Percentiles rank a stretch among this genome's conserved stretches.
Conservation (phyloP, 2,113 vertebrate species). For the sheep (Ovis aries) region ARS-UI_Ramb_v3.0 NC_056066.1:57498001-57498500, state of each 20-base stretch:
- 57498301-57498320: conserved; percentile 61
- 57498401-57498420: rapidly evolving
- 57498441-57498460: conserved; percentile 36
- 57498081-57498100: not conserved
- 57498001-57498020: rapidly evolving
- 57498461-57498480: conserved; percentile 51
- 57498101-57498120: rapidly evolving
- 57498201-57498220: not conserved
- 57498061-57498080: not conserved
- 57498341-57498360: conserved; percentile 27
- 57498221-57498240: not conserved
- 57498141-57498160: rapidly evolving
- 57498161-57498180: not conserved
- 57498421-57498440: not conserved
- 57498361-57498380: conserved; percentile 35
- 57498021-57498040: not conserved
- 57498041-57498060: not conserved
- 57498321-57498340: conserved; percentile 23
- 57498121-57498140: not conserved
- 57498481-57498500: conserved; percentile 64
- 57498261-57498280: not conserved
- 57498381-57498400: conserved; percentile 10
- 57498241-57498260: conserved; percentile 15
- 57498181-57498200: not conserved
- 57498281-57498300: conserved; percentile 9